Evolutionary conservation across 2,797 vertebrate genomes (phyloP), one percentile per base, ranked within the genome.

Genomic region (Benthosema pterotum): DNA sequence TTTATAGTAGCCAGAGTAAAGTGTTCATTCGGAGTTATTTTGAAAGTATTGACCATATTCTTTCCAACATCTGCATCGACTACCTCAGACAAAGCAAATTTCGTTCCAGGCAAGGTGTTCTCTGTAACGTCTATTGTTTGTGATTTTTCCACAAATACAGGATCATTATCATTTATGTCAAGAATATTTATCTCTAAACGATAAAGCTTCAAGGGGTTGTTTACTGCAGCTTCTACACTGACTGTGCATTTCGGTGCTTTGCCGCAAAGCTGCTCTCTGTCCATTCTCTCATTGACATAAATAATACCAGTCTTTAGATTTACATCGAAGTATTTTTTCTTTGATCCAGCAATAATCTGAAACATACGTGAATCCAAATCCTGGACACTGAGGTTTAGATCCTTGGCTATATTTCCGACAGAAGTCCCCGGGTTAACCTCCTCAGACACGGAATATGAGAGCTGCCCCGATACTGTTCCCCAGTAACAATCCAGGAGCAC

Each of bases 321-420:
- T 7, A 88, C 65, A 43, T 83, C 73, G 25, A 90, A 88, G 83
- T 85, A 87, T 62, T 73, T 83, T 11, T 4, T 79, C 12, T 54
- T 82, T 1, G 81, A 75, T 1, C 42, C 84, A 1, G 85, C 78
- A 0, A 72, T 69, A 18, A 92, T 81, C 13, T 82, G 82, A 63
- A 92, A 75, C 19, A 67, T 67, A 15, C 74, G 22, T 0, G 66
- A 61, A 0, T 80, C 74, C 5, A 91, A 57, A 5, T 87, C 79
- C 52, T 89, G 84, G 2, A 83, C 65, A 57, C 69, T 88, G 8
- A 93, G 74, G 48, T 88, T 88, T 69, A 93, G 79, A 83, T 93
- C 90, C 74, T 88, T 92, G 0, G 85, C 88, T 9, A 93, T 67
- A 69, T 91, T 91, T 50, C 90, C 91, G n/a, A 92, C 87, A 6